These are phyloP conservation scores for Atta colombica DNA, from an alignment of 1,140 invertebrate species.

Conservation along the genomic window DNA sequence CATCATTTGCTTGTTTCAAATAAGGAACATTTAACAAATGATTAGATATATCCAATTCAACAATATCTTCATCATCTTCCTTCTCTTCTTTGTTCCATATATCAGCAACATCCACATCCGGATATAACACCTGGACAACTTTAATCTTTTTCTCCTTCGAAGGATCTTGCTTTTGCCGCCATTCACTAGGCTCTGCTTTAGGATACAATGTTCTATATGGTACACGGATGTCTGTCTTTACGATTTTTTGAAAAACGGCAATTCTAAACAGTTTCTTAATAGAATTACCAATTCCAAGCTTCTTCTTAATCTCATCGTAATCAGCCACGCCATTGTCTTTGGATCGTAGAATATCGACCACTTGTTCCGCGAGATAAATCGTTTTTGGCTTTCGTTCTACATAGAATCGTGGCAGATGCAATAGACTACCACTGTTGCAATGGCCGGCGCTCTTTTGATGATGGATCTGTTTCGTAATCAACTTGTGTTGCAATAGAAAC, in stretches of 20 bases:
- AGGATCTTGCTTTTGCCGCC: conserved; percentile 85
- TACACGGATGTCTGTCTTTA: conserved; percentile 85
- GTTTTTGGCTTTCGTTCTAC: conserved; percentile 87
- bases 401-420: conserved; percentile 89
- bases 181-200: conserved; percentile 87
- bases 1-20: conserved; percentile 85
- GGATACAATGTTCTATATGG: conserved; percentile 89
- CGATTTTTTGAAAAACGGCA: conserved; percentile 84
- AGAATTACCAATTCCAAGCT: conserved; percentile 83
- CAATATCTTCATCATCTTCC: conserved; percentile 86
- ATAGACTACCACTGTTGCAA: conserved; percentile 85
- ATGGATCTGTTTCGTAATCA: conserved; percentile 90
- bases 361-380: conserved; percentile 86
- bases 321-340: conserved; percentile 87
- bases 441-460: conserved; percentile 82
- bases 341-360: conserved; percentile 87
- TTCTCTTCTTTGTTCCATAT: conserved; percentile 85
- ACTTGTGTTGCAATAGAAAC: conserved; percentile 87
- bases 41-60: conserved; percentile 83
- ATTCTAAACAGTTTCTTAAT: conserved; percentile 87
- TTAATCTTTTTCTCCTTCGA: conserved; percentile 86
- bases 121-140: conserved; percentile 87
- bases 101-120: conserved; percentile 85
- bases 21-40: conserved; percentile 83
- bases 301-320: conserved; percentile 86